These are phyloP conservation scores for Dipodomys ordii DNA, from an alignment of 2,113 vertebrate species.

Conservation along the genomic window DNA sequence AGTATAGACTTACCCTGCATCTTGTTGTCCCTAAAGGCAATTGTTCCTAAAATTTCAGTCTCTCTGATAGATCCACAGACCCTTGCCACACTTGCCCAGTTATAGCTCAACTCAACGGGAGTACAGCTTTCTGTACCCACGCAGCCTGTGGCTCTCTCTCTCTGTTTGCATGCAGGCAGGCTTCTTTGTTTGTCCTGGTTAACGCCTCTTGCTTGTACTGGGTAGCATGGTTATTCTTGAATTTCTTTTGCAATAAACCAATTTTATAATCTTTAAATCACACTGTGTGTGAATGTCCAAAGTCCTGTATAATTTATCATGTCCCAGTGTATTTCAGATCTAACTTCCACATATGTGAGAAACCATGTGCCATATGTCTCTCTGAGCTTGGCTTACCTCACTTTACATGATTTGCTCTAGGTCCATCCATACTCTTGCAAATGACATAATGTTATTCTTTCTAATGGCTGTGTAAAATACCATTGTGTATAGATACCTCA, in stretches of 20 bases:
- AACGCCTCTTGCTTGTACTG: constrained; percentile 84
- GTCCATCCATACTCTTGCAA: too few species aligned
- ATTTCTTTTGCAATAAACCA: constrained; percentile 87
- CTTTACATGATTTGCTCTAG: too few species aligned
- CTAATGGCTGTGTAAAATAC: too few species aligned
- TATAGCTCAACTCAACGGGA: constrained; percentile 64
- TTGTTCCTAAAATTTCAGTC: constrained; percentile 68
- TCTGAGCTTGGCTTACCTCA: too few species aligned
- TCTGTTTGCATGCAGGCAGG: constrained; percentile 81
- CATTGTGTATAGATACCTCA: too few species aligned
- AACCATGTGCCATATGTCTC: too few species aligned
- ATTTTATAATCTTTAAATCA: constrained; percentile 84
- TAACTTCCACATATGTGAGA: too few species aligned
- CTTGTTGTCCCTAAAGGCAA: constrained; percentile 63
- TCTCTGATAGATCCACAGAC: constrained; percentile 79
- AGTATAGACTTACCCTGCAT: constrained; percentile 59
- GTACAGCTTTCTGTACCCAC: constrained; percentile 32
- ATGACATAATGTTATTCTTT: too few species aligned
- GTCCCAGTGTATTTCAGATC: too few species aligned
- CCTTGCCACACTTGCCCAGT: neutral
- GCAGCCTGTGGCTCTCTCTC: constrained; percentile 73
- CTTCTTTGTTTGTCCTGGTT: constrained; percentile 82
- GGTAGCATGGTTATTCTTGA: constrained; percentile 88
- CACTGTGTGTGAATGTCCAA: too few species aligned
- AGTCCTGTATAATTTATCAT: too few species aligned